Evolutionary conservation across 2,888 invertebrate genomes (phyloP).

Genomic region (Serripes groenlandicus): DNA sequence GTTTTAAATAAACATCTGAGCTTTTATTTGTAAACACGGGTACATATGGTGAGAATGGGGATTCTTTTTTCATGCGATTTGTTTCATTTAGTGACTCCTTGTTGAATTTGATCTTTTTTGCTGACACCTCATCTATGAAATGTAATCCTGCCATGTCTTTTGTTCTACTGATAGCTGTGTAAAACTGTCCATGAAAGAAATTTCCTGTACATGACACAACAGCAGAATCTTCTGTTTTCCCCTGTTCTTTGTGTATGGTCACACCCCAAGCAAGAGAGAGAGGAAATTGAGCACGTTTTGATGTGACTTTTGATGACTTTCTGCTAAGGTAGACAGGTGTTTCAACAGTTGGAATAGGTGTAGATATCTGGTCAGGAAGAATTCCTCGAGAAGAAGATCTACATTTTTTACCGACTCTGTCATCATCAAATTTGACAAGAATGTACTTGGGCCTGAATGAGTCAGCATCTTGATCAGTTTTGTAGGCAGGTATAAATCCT

Average conservation of each 20-base stretch:
- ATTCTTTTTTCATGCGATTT: constrained; percentile 13
- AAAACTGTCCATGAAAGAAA: constrained; percentile 36
- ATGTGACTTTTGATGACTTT: constrained; percentile 1
- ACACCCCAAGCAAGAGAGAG: constrained; percentile 45
- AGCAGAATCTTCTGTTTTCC: constrained; percentile 46
- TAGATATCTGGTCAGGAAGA: constrained; percentile 12
- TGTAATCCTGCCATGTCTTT: constrained; percentile 32
- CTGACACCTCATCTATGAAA: no score
- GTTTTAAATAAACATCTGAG: no score
- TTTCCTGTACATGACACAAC: constrained; percentile 27
- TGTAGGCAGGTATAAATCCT: constrained; percentile 27
- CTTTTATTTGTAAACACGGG: no score
- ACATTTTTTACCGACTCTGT: constrained; percentile 33
- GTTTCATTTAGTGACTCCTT: neutral
- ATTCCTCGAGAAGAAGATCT: neutral
- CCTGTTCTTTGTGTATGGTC: constrained; percentile 54
- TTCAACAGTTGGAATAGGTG: constrained; percentile 39
- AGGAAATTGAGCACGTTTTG: constrained; percentile 44
- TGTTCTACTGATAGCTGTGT: constrained; percentile 49
- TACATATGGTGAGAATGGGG: no score
- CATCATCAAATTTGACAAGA: constrained; percentile 56
- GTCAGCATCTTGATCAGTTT: constrained; percentile 8
- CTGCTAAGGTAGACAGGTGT: constrained; percentile 17
- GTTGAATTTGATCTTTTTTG: constrained; percentile 13
- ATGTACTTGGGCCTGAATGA: constrained; percentile 52